Conservation (phyloP, 2,113 vertebrate species). For the Diphyllodes magnificus region DNA sequence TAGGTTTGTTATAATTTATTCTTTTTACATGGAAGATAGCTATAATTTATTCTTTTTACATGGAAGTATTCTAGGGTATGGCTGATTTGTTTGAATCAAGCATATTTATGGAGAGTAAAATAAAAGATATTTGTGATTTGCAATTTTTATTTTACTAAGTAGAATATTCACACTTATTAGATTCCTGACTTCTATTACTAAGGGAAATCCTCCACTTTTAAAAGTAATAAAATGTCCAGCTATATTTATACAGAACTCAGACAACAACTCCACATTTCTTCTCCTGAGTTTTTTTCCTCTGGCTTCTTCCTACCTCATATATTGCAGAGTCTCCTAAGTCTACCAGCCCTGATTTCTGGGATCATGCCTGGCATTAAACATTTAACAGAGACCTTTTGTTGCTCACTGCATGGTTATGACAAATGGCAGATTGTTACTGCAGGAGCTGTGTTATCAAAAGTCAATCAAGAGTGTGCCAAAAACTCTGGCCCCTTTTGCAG, state of each 20-base stretch:
- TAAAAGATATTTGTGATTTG: neutral
- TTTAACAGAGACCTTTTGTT: conserved; percentile 40
- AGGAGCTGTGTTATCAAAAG: conserved; percentile 28
- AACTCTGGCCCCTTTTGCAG: neutral
- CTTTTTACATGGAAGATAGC: neutral
- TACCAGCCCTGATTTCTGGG: neutral
- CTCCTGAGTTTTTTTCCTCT: neutral
- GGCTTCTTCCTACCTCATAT: neutral
- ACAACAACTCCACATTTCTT: neutral
- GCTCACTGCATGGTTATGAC: neutral
- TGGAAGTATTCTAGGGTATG: neutral
- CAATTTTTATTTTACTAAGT: neutral
- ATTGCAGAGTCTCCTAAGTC: neutral
- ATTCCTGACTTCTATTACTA: neutral
- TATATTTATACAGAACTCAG: neutral
- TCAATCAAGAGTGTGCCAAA: neutral
- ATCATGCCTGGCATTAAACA: neutral
- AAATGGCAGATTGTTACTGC: conserved; percentile 38
- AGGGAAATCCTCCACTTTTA: neutral
- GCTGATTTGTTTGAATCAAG: neutral
- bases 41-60: neutral
- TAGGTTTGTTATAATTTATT: neutral
- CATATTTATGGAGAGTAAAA: neutral
- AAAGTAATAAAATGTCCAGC: neutral
- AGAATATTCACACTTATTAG: neutral